Evolutionary conservation across 2,888 invertebrate genomes (phyloP).

Genomic region (Callyntrura sp.): DNA sequence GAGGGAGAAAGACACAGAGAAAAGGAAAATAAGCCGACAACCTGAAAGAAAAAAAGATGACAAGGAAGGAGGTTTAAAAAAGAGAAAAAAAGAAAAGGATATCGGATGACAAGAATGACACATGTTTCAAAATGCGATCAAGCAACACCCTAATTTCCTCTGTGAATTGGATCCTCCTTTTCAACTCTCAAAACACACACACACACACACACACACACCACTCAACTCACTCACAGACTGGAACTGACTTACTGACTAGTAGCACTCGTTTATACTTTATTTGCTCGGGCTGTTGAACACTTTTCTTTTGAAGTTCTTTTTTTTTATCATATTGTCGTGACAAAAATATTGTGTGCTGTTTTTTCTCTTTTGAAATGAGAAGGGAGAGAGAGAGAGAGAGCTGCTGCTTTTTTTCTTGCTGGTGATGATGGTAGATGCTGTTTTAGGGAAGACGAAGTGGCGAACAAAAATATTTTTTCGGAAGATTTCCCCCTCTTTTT

Average conservation of each 20-base stretch:
- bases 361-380: not conserved
- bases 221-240: constrained; percentile 9
- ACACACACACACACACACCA: not conserved
- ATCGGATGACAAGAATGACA: constrained; percentile 74
- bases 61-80: constrained; percentile 52
- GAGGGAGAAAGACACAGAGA: not conserved
- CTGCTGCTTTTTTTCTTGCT: not conserved
- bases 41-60: constrained; percentile 49
- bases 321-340: constrained; percentile 51
- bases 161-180: constrained; percentile 67
- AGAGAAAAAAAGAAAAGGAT: constrained; percentile 51
- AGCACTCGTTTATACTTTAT: not conserved
- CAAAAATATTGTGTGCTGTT: constrained; percentile 63
- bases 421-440: not conserved
- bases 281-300: constrained; percentile 35
- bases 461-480: not conserved
- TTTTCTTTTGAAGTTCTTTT: constrained; percentile 60
- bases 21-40: not conserved
- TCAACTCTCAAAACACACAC: not conserved
- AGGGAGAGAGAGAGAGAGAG: constrained; percentile 32
- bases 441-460: not conserved
- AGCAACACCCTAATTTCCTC: constrained; percentile 74
- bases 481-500: constrained; percentile 23
- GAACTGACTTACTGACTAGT: constrained; percentile 45
- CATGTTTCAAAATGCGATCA: constrained; percentile 75